Evolutionary conservation across 2,113 vertebrate genomes (phyloP).

Genomic region (Osmerus eperlanus): DNA sequence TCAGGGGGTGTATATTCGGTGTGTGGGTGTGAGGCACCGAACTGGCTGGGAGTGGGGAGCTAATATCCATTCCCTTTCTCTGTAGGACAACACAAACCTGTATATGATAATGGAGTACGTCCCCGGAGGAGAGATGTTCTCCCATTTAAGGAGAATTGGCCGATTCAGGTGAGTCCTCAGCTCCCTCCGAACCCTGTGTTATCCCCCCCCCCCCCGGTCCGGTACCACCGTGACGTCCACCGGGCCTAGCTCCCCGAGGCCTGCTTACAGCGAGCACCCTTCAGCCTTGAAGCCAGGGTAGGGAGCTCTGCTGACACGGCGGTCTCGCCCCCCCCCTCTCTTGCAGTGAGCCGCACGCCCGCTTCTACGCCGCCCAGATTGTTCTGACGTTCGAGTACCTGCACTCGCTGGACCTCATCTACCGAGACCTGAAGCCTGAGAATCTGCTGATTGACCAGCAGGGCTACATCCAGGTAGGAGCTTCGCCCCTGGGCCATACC

Average conservation of each 20-base stretch:
- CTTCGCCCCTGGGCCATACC: neutral
- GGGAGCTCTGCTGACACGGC: neutral
- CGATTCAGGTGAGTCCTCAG: conserved; percentile 79
- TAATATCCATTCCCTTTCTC: conserved; percentile 3
- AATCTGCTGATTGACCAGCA: conserved; percentile 93
- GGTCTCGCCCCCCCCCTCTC: neutral
- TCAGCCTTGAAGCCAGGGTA: conserved; percentile 23
- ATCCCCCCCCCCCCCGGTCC: neutral
- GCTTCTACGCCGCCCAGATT: conserved; percentile 93
- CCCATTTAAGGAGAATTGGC: conserved; percentile 88
- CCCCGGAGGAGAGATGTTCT: conserved; percentile 92
- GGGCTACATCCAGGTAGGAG: conserved; percentile 85
- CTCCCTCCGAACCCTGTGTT: neutral
- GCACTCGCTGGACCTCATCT: conserved; percentile 93
- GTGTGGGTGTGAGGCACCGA: neutral
- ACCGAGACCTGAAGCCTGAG: conserved; percentile 92
- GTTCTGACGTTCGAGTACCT: conserved; percentile 94
- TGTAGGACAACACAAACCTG: conserved; percentile 85
- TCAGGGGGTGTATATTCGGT: neutral
- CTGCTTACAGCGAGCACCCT: neutral
- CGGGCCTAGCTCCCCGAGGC: no score
- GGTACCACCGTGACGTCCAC: neutral
- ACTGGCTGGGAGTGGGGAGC: neutral
- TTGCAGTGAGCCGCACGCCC: conserved; percentile 86
- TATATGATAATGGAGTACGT: conserved; percentile 97